Percentiles rank a stretch among this genome's conserved stretches.
phyloP scores from a whole-genome alignment of 2,113 vertebrate genomes.

The Scomber scombrus region DNA sequence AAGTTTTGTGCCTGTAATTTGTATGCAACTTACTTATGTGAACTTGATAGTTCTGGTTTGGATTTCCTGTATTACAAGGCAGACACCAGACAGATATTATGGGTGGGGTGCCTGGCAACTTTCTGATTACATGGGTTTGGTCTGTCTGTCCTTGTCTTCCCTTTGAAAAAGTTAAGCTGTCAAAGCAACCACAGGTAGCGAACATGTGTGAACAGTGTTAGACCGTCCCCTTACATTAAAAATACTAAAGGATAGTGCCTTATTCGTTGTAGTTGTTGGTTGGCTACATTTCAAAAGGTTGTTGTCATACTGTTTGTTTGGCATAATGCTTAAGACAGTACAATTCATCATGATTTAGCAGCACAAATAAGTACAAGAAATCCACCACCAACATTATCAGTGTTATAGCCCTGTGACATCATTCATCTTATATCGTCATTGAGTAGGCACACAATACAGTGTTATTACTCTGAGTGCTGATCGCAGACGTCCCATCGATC shows the following conservation, averaged over 20 bases:
- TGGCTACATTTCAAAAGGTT: slow-evolving; percentile 18
- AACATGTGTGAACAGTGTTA: slow-evolving; percentile 17
- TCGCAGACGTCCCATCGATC: slow-evolving; percentile 78
- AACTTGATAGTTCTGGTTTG: slow-evolving; percentile 78
- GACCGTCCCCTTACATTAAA: not conserved
- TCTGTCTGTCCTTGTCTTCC: slow-evolving; percentile 38
- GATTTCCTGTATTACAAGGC: slow-evolving; percentile 82
- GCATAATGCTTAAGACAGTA: not conserved
- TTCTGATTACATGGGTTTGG: slow-evolving; percentile 72
- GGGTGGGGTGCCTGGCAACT: slow-evolving; percentile 64
- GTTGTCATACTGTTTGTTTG: slow-evolving; percentile 16
- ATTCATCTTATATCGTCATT: slow-evolving; percentile 65
- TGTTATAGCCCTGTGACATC: slow-evolving; percentile 63
- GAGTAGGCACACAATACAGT: slow-evolving; percentile 59
- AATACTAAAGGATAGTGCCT: not conserved
- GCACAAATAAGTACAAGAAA: slow-evolving; percentile 45
- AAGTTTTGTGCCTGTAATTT: slow-evolving; percentile 83
- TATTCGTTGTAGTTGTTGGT: not conserved
- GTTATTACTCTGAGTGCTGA: slow-evolving; percentile 79
- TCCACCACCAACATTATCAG: slow-evolving; percentile 24
- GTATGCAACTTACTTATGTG: slow-evolving; percentile 68
- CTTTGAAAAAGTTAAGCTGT: slow-evolving; percentile 32
- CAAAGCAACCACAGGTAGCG: slow-evolving; percentile 40
- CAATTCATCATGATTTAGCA: slow-evolving; percentile 49
- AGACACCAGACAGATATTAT: slow-evolving; percentile 77